A percentile compares a stretch with the other conserved stretches of the same genome.
These are phyloP conservation scores for Nannospalax galili DNA, from an alignment of 2,113 vertebrate species.

Conservation along the genomic window DNA sequence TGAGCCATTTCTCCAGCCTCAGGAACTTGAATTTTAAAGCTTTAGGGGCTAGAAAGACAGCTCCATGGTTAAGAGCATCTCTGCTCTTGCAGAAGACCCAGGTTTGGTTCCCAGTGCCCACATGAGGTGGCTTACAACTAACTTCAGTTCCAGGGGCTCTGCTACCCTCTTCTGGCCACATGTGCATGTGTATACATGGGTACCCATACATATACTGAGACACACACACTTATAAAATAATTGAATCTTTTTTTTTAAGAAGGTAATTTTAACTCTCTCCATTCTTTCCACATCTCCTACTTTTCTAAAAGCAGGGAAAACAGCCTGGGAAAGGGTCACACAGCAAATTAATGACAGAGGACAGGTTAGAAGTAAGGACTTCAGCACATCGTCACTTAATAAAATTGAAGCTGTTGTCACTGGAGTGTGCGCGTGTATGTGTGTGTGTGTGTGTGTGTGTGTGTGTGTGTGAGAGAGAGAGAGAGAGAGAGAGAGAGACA, in stretches of 20 bases:
- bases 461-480: too few species aligned
- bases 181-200: too few species aligned
- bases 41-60: neutral
- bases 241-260: neutral
- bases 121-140: too few species aligned
- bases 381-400: neutral
- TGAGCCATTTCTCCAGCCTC: too few species aligned
- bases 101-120: too few species aligned
- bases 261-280: neutral
- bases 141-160: too few species aligned
- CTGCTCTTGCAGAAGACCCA: neutral
- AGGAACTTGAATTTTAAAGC: too few species aligned
- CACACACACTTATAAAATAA: too few species aligned
- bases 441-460: too few species aligned
- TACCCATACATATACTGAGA: neutral
- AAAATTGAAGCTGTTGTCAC: neutral
- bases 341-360: neutral
- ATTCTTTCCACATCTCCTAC: neutral
- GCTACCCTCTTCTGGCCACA: neutral
- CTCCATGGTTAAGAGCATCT: too few species aligned
- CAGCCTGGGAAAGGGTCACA: neutral
- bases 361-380: neutral
- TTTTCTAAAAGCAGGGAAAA: constrained; percentile 1
- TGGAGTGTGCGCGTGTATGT: too few species aligned
- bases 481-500: too few species aligned